These are phyloP conservation scores for Anthonomus grandis DNA, from an alignment of 1,140 invertebrate genomes.

Conservation along the genomic window DNA sequence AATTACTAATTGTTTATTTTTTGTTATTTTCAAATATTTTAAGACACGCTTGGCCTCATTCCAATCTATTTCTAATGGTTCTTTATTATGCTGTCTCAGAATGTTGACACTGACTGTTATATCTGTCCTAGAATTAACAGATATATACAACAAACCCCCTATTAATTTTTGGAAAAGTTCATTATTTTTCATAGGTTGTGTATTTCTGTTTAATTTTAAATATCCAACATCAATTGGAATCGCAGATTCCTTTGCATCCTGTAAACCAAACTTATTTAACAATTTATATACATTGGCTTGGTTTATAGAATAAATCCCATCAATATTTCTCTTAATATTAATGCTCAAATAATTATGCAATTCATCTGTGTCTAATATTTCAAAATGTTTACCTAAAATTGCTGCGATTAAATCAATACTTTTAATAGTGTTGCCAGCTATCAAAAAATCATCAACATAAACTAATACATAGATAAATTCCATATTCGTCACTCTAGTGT, in stretches of 20 bases:
- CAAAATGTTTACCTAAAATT: not conserved
- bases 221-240: conserved; percentile 3
- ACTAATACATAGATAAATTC: conserved; percentile 5
- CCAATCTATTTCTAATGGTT: not conserved
- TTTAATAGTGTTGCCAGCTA: conserved; percentile 7
- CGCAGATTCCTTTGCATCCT: conserved; percentile 5
- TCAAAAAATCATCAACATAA: conserved; percentile 17
- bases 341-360: conserved; percentile 9
- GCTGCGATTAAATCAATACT: not conserved
- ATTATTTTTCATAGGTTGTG: not conserved
- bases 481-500: not conserved
- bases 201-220: not conserved
- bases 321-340: not conserved
- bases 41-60: not conserved
- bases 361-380: conserved; percentile 1
- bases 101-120: too few species aligned
- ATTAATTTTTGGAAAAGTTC: not conserved
- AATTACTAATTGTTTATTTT: not conserved
- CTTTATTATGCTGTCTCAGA: too few species aligned
- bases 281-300: conserved; percentile 2
- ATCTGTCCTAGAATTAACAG: too few species aligned
- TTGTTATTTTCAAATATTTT: not conserved
- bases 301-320: conserved; percentile 4
- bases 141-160: conserved; percentile 4
- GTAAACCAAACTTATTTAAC: conserved; percentile 5